Evolutionary conservation across 2,888 invertebrate species (phyloP).

Genomic region (Rhaphigaster nebulosa): DNA sequence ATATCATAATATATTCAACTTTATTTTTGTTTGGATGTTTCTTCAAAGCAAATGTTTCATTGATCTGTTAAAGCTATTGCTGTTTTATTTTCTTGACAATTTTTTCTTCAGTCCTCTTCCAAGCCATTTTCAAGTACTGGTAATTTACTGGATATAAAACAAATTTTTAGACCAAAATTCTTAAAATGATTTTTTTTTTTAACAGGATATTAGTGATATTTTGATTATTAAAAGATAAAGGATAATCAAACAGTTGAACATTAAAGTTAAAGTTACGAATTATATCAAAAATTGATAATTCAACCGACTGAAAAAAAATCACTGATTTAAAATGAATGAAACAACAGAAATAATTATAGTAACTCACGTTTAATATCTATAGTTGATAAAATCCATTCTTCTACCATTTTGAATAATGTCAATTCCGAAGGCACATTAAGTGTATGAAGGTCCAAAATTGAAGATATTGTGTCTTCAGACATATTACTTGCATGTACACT

Average conservation of each 20-base stretch:
- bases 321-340: neutral
- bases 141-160: neutral
- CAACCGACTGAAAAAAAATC: neutral
- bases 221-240: neutral
- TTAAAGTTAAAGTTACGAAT: neutral
- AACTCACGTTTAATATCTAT: conserved; percentile 1
- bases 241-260: neutral
- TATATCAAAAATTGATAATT: neutral
- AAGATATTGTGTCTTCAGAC: conserved; percentile 62
- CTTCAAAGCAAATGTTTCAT: neutral
- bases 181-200: neutral
- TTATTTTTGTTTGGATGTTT: neutral
- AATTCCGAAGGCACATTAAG: conserved; percentile 64
- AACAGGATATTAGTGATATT: neutral
- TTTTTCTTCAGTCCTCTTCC: neutral
- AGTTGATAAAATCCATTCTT: conserved; percentile 60
- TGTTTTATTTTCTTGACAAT: conserved; percentile 19
- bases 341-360: neutral
- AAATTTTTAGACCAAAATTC: neutral
- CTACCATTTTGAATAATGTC: conserved; percentile 62
- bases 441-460: conserved; percentile 63
- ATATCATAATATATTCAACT: neutral
- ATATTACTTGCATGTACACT: conserved; percentile 62
- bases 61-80: neutral
- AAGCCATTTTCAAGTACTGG: neutral